These are phyloP conservation scores for Hyposoter didymator DNA, from an alignment of 2,888 invertebrate species.

Conservation along the genomic window DNA sequence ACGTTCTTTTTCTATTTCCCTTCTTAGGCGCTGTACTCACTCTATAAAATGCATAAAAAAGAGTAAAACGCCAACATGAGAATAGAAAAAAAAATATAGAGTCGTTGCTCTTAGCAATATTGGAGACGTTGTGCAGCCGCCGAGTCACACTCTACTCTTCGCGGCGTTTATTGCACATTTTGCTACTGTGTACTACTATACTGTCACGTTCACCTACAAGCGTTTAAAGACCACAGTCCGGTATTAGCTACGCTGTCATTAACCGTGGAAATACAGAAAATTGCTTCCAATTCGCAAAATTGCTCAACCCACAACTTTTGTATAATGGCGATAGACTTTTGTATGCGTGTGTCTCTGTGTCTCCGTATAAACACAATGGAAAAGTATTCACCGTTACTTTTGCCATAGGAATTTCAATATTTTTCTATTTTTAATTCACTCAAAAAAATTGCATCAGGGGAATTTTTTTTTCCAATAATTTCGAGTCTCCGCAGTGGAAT, in stretches of 20 bases:
- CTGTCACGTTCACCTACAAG: slow-evolving; percentile 18
- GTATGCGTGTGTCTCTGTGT: not conserved
- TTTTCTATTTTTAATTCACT: not conserved
- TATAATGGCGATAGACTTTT: not conserved
- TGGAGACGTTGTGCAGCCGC: slow-evolving; percentile 31
- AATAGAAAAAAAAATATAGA: slow-evolving; percentile 7
- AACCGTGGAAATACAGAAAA: slow-evolving; percentile 48
- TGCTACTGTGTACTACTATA: slow-evolving; percentile 8
- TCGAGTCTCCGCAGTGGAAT: no score
- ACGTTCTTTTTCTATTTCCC: not conserved
- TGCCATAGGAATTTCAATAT: not conserved
- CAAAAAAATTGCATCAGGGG: not conserved
- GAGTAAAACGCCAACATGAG: not conserved
- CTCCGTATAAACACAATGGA: not conserved
- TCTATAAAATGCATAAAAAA: slow-evolving; percentile 8
- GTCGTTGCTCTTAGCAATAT: slow-evolving; percentile 33
- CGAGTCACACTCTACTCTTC: slow-evolving; percentile 30
- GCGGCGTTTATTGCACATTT: slow-evolving; percentile 38
- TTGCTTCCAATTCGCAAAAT: slow-evolving; percentile 48
- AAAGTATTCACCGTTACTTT: not conserved
- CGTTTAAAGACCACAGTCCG: slow-evolving; percentile 29
- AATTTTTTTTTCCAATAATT: not conserved
- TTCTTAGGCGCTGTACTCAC: not conserved
- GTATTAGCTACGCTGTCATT: slow-evolving; percentile 30
- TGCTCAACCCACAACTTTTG: slow-evolving; percentile 34